Base-by-base conservation (phyloP, 2,888 invertebrate species). In the Caenorhabditis parvicauda region DNA sequence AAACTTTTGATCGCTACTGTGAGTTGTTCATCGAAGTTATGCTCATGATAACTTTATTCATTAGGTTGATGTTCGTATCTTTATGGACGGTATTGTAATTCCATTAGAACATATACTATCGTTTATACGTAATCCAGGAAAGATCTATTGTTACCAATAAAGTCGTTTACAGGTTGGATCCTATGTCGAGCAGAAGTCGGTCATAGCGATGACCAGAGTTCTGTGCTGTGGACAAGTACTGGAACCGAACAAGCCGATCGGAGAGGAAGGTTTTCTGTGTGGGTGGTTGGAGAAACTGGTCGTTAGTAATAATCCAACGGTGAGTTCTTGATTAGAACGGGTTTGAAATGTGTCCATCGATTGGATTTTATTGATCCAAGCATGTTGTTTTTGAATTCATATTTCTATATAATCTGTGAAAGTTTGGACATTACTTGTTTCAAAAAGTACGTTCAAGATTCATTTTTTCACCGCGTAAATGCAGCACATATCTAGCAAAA, bases 201-300 rank as follows among this genome's bases (percentile, higher is more conserved):
- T 86, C 1, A 76, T 92, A 86, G 95, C 96, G 1, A 94, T 96
- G 91, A 92, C 93, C 62, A 90, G 93, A 9, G 85, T 98, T 25
- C 86, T 96, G 1, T 93, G 93, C 81, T 95, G 95, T 82, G 98
- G 98, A 0, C 89, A 93, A 0, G 91, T 92, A 75, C 96, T 95
- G 82, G 91, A 94, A 76, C 65, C 67, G n/a, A 37, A 46, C 17
- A 68, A 65, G 53, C 63, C 64, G 25, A 66, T 74, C 24, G 71
- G 70, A 24, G 77, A 77, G 24, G 95, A 95, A 78, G 93, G 93
- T 44, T 83, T 84, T 68, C 88, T 92, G 72, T 96, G 94, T 82
- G 88, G 90, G 53, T 96, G 95, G 95, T 86, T 98, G 53, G 91
- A 92, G 83, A 88, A 89, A 74, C 87, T 98, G 81, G 85, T 98